These are phyloP conservation scores for Pygocentrus nattereri DNA, from an alignment of 2,797 vertebrate genomes.

Conservation along the genomic window DNA sequence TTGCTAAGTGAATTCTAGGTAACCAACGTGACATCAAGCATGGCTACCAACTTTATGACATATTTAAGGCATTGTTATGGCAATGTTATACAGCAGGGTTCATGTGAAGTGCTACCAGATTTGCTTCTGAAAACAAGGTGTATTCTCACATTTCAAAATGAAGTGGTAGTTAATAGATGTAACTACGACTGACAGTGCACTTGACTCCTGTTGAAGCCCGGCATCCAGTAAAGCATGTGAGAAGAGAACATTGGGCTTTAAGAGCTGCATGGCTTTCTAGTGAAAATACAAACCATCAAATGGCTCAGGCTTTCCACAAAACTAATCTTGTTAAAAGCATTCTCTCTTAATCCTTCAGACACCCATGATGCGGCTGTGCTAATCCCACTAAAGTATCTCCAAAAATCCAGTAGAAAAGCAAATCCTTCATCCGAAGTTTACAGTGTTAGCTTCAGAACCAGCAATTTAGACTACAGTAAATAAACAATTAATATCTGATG, in stretches of 20 bases:
- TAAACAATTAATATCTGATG: conserved; percentile 2
- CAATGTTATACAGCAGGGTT: no score
- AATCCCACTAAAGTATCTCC: conserved; percentile 56
- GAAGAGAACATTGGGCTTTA: conserved; percentile 34
- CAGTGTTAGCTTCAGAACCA: neutral
- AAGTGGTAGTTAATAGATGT: neutral
- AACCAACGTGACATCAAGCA: no score
- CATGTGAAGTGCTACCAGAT: no score
- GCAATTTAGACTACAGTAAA: conserved; percentile 15
- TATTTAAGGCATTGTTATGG: no score
- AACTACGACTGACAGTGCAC: conserved; percentile 10
- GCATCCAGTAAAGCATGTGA: conserved; percentile 15
- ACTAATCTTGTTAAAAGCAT: conserved; percentile 59
- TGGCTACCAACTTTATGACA: no score
- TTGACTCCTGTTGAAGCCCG: conserved; percentile 25
- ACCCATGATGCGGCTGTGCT: conserved; percentile 43
- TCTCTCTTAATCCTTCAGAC: conserved; percentile 53
- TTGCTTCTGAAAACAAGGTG: neutral
- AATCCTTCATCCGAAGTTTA: conserved; percentile 42
- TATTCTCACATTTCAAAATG: conserved; percentile 2
- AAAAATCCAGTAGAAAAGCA: conserved; percentile 47
- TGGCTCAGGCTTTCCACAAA: conserved; percentile 41
- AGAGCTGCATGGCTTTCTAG: conserved; percentile 20
- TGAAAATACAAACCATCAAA: conserved; percentile 13
- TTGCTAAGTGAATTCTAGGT: no score